Evolutionary conservation across 2,797 vertebrate genomes (phyloP), one percentile per base, ranked within the genome.

Genomic region (Macrochelys suwanniensis): DNA sequence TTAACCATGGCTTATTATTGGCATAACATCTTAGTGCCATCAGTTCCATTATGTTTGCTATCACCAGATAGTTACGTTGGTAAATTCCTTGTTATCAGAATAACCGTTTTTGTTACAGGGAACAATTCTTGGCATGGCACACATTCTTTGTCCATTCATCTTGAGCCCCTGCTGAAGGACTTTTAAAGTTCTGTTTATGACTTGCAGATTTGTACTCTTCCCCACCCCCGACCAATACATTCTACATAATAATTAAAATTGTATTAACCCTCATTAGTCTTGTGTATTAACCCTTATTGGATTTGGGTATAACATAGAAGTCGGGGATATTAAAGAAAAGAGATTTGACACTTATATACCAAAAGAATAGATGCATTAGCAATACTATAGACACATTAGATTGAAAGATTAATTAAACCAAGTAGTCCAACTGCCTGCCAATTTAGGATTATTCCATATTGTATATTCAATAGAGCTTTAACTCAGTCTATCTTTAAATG

Each of bases 11-110:
- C 50, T 90, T 6, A 76, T 50, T 88, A 83, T 12, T 33, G 84
- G 37, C 10, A 49, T 74, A 59, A 81, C 6, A n/a, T 85, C 47
- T 89, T 86, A 89, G 85, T 85, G 12, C 47, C 42, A 19, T 71
- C 88, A 83, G 83, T 94, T 71, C 42, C 13, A 13, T 85, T 85
- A 54, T 21, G 51, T 84, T 76, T 47, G 71, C 25, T 26, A 76
- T 47, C 42, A 47, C 23, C 42, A 47, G 23, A 76, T 47, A 76
- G 3, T 12, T 76, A 47, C 11, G 4, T 13, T 76, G 25, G 25
- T 76, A 47, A 45, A 76, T 47, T 45, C 23, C 11, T 26, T 74
- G 9, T 74, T 45, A 45, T 26, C 5, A 45, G 4, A 45, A 47
- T 6, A 76, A 47, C 11, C 26, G 23, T 11, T 26, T 23, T 47